Percentiles rank a stretch among this genome's conserved stretches.
Evolutionary conservation across 2,113 vertebrate species (phyloP).

Genomic region (Aleadryas rufinucha): DNA sequence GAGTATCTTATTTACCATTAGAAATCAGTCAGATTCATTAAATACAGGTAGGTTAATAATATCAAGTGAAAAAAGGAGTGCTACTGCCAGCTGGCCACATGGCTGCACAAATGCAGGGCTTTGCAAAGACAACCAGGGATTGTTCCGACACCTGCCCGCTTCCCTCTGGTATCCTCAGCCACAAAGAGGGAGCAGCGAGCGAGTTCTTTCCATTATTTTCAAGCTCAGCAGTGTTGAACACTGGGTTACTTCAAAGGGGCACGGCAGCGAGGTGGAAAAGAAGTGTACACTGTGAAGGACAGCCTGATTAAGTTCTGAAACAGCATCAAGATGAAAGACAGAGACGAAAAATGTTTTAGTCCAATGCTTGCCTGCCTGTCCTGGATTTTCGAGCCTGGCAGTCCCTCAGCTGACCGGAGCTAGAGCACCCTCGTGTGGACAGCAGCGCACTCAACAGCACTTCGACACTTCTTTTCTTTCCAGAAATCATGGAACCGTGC

Average conservation of each 20-base stretch:
- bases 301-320: background rate
- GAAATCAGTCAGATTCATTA: background rate
- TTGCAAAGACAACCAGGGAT: constrained; percentile 22
- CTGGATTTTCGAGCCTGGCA: background rate
- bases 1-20: background rate
- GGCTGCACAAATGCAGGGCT: background rate
- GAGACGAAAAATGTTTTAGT: background rate
- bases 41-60: background rate
- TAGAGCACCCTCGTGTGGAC: background rate
- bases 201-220: background rate
- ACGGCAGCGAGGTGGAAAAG: background rate
- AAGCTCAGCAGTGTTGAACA: background rate
- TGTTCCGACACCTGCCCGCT: background rate
- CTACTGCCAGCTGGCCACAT: background rate
- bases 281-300: background rate
- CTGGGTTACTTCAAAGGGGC: constrained; percentile 23
- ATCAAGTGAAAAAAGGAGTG: background rate
- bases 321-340: background rate
- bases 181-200: background rate
- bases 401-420: background rate
- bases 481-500: background rate
- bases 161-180: background rate
- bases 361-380: background rate
- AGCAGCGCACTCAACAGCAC: background rate
- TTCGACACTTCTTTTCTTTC: background rate